A percentile compares a stretch with the other conserved stretches of the same genome.
phyloP scores from a whole-genome alignment of 2,113 vertebrate species.

The Connochaetes taurinus region DNA sequence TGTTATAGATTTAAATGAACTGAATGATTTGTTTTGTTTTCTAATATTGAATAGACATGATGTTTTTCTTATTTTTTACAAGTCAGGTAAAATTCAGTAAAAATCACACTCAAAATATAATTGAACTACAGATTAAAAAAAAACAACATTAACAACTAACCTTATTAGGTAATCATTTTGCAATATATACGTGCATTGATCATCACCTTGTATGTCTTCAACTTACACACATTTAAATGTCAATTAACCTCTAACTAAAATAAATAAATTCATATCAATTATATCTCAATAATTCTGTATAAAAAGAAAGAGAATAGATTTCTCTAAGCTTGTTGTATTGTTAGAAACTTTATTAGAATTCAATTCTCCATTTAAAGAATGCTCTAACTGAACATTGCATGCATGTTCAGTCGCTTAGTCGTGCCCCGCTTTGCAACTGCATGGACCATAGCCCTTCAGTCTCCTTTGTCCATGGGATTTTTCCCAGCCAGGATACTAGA shows the following conservation, averaged over 20 bases:
- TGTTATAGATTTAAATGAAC: slow-evolving; percentile 49
- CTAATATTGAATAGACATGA: slow-evolving; percentile 36
- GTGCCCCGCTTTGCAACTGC: background rate
- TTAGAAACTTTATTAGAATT: background rate
- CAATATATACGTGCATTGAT: background rate
- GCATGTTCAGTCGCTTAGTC: background rate
- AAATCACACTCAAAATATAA: slow-evolving; percentile 20
- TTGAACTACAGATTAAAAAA: background rate
- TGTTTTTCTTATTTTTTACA: slow-evolving; percentile 47
- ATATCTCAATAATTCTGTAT: background rate
- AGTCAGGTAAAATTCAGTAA: slow-evolving; percentile 29
- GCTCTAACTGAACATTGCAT: background rate
- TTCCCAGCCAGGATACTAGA: background rate
- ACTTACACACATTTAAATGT: background rate
- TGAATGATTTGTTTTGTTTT: slow-evolving; percentile 61
- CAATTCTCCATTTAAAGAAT: background rate
- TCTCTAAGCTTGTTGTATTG: background rate
- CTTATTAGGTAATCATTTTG: background rate
- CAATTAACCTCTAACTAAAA: background rate
- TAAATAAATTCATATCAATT: background rate
- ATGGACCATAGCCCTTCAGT: accelerated
- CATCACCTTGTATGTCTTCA: background rate
- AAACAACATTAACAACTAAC: background rate
- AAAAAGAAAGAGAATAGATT: background rate
- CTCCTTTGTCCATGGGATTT: background rate